Evolutionary conservation across 2,888 invertebrate species (phyloP), one percentile per base, ranked within the genome.

Genomic region (Nesidiocoris tenuis): DNA sequence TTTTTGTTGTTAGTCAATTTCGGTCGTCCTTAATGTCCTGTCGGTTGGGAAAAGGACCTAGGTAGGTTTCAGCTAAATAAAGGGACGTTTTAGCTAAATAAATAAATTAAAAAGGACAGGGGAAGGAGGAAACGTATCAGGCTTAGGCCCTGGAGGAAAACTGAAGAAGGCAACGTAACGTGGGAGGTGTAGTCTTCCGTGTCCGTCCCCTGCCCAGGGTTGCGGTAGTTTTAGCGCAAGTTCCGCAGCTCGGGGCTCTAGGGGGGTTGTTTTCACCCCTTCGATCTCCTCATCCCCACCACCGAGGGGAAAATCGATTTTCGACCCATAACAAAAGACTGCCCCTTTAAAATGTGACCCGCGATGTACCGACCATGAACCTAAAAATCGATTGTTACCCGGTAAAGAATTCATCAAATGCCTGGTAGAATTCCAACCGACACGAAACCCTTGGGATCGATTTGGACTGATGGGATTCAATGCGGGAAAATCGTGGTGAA

Each of bases 141-240:
- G 39, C 12, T 77, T 77, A 77, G 77, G 77, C 77, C 77, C 77
- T 77, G 71, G 61, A 75, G 77, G 77, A 77, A 77, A 77, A 77
- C 77, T 77, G 75, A 56, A 54, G n/a, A n/a, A 7, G 39, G 39
- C 39, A 39, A 39, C 39, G 39, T 39, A 39, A 39, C 39, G 39
- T 39, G 12, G 39, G 39, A 39, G 39, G 39, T 39, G 39, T 39
- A 39, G 39, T 39, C 39, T 3, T 39, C 39, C 39, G 39, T 39
- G 39, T 39, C 39, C 39, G 39, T 39, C 39, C 39, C 39, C 39
- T 7, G 65, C 19, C 72, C 63, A 61, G 72, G 72, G 72, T 22
- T 72, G 72, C 72, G 61, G 72, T 54, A 72, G 61, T 72, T 63
- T 63, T 72, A 63, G 72, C 72, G 72, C 72, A 72, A 72, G 72